Evolutionary conservation across 2,888 invertebrate species (phyloP).

Genomic region (Allolobophora icterica): DNA sequence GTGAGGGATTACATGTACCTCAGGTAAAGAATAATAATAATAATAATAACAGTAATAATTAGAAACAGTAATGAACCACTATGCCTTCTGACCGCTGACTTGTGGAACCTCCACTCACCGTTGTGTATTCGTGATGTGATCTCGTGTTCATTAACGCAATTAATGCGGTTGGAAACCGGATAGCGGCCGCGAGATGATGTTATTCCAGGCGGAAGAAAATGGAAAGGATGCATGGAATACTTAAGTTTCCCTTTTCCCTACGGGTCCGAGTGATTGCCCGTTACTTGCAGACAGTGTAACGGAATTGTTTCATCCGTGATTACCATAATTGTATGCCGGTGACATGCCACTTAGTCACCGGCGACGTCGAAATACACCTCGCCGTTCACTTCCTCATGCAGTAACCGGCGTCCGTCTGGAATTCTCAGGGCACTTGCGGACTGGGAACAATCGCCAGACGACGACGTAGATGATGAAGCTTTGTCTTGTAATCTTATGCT

Average conservation of each 20-base stretch:
- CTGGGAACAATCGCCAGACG: not conserved
- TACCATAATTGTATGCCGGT: slow-evolving; percentile 7
- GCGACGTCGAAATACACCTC: not conserved
- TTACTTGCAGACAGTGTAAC: not conserved
- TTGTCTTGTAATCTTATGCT: not conserved
- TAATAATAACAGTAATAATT: not conserved
- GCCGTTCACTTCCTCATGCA: not conserved
- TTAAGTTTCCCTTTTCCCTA: slow-evolving; percentile 5
- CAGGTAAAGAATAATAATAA: too few relatives aligned
- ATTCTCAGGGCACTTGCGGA: not conserved
- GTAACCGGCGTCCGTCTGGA: not conserved
- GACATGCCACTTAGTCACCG: slow-evolving; percentile 1
- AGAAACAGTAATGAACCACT: not conserved
- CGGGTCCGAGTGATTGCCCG: not conserved
- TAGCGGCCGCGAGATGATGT: not conserved
- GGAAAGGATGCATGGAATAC: slow-evolving; percentile 6
- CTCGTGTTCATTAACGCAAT: not conserved
- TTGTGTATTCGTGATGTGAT: not conserved
- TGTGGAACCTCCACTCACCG: not conserved
- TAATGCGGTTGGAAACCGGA: not conserved
- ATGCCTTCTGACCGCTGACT: not conserved
- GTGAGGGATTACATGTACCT: too few relatives aligned
- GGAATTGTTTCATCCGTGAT: slow-evolving; percentile 14
- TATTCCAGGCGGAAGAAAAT: slow-evolving; percentile 24
- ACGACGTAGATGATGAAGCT: not conserved